Conservation (phyloP, 1,140 invertebrate species). For the Delia radicum region DNA sequence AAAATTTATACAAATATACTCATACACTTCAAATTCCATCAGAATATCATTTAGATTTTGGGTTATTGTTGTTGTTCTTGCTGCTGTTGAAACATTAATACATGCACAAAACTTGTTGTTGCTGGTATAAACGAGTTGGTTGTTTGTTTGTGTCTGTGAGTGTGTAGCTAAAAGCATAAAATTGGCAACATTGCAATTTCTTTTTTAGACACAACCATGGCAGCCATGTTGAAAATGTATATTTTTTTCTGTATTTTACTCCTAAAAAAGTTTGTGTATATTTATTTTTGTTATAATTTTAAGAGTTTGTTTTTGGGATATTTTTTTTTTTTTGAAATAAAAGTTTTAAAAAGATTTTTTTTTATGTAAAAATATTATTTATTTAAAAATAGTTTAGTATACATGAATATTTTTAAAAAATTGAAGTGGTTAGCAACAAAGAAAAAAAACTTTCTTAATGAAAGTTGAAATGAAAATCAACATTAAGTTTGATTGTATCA, state of each 20-base stretch:
- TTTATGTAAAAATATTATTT: no score
- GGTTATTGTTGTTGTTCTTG: background rate
- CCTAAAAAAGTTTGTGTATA: background rate
- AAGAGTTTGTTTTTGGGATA: background rate
- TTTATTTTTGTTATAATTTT: background rate
- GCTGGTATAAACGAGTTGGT: background rate
- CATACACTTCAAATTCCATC: slow-evolving; percentile 9
- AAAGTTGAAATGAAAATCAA: no score
- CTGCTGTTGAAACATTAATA: background rate
- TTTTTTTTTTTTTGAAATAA: background rate
- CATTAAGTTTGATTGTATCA: no score
- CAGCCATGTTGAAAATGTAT: slow-evolving; percentile 27
- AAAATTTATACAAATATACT: background rate
- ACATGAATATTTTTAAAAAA: no score
- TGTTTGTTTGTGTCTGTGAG: background rate
- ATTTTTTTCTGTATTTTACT: slow-evolving; percentile 1
- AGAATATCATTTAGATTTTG: slow-evolving; percentile 18
- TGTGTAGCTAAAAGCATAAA: slow-evolving; percentile 26
- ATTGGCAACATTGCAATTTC: slow-evolving; percentile 30
- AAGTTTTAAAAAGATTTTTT: background rate
- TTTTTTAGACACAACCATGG: background rate
- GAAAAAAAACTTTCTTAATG: no score
- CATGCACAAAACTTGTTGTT: background rate
- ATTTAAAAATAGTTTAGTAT: no score
- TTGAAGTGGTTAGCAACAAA: no score